Evolutionary conservation across 2,888 invertebrate species (phyloP).

Genomic region (Torymus texanus): DNA sequence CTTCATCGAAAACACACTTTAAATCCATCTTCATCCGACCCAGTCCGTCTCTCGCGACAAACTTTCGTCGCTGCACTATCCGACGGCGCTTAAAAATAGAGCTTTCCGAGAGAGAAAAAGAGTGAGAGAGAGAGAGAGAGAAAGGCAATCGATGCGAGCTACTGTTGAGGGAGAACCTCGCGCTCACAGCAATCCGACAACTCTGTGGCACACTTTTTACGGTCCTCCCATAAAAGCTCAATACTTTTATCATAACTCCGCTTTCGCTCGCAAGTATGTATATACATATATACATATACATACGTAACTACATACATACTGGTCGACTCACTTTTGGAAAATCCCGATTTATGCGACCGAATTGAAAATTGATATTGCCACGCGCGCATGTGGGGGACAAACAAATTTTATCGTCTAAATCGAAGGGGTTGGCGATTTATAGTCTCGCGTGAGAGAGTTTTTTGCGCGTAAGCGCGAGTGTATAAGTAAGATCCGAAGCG

Average conservation of each 20-base stretch:
- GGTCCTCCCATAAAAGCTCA: conserved; percentile 43
- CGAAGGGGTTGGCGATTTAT: conserved; percentile 33
- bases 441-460: neutral
- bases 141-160: no score
- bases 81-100: neutral
- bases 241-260: conserved; percentile 49
- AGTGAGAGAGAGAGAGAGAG: no score
- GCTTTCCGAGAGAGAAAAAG: no score
- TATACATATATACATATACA: no score
- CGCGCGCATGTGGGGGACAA: conserved; percentile 7
- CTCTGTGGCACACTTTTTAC: conserved; percentile 40
- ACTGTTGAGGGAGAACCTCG: no score
- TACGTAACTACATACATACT: no score
- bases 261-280: neutral
- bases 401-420: conserved; percentile 54
- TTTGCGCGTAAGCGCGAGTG: neutral
- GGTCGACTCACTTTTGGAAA: neutral
- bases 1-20: no score
- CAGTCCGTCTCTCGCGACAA: conserved; percentile 1
- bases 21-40: neutral
- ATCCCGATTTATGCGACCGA: conserved; percentile 18
- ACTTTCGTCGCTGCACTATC: neutral
- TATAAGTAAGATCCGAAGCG: neutral
- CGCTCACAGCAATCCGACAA: no score
- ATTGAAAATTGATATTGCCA: conserved; percentile 49